Evolutionary conservation across 1,140 invertebrate genomes (phyloP), one percentile per base, ranked within the genome.

Genomic region (Euschistus heros): DNA sequence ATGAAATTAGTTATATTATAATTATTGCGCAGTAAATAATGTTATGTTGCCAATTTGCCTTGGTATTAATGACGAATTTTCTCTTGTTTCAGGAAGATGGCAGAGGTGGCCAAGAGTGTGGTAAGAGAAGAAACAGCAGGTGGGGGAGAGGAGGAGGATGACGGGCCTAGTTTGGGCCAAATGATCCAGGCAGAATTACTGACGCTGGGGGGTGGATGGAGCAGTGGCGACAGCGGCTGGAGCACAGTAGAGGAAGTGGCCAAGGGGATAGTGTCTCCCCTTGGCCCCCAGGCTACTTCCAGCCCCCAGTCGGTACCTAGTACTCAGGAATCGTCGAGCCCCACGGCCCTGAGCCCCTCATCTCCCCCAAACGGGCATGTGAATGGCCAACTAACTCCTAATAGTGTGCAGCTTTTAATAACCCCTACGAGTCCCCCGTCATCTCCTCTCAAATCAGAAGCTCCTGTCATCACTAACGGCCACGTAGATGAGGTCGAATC

Each of bases 31-130:
- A n/a, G n/a, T n/a, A n/a, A n/a, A n/a, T n/a, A n/a, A n/a, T n/a
- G n/a, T n/a, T n/a, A n/a, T n/a, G n/a, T n/a, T n/a, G n/a, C n/a
- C n/a, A n/a, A n/a, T n/a, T n/a, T n/a, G n/a, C n/a, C n/a, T n/a
- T n/a, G n/a, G n/a, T n/a, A n/a, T n/a, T n/a, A n/a, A n/a, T n/a
- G n/a, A n/a, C n/a, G n/a, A n/a, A n/a, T 14, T 59, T 13, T 62
- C 61, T 64, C 54, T 3, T 69, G 54, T 67, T 69, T 14, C 69
- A 69, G 69, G 67, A 64, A 66, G 62, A 69, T 69, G 69, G 69
- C 66, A 26, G 69, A 66, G 18, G 65, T 68, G 22, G 69, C 67
- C 57, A 69, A 67, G 47, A 69, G 65, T 63, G 68, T 62, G 22
- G 27, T 24, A 24, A 33, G 44, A 30, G 62, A 18, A 18, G 59